Conservation (phyloP, 2,888 invertebrate species). For the Darwinula stevensoni region DNA sequence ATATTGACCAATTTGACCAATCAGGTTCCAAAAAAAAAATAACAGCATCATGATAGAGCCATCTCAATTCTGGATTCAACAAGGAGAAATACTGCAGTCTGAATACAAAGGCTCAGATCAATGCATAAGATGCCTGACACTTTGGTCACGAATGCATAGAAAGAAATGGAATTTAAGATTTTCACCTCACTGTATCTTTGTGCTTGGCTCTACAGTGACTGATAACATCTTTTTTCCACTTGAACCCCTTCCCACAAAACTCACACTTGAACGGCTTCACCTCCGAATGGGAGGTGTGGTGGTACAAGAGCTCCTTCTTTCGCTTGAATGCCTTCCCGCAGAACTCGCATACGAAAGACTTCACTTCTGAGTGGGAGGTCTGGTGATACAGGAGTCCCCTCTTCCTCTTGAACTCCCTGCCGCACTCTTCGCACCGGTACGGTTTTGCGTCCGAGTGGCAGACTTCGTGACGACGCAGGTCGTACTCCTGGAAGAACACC, state of each 20-base stretch:
- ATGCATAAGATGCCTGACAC: too few species aligned
- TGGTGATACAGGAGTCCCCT: slow-evolving; percentile 47
- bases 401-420: slow-evolving; percentile 41
- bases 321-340: slow-evolving; percentile 46
- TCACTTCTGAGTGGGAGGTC: slow-evolving; percentile 41
- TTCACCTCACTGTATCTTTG: too few species aligned
- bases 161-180: too few species aligned
- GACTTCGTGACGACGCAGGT: background rate
- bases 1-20: too few species aligned
- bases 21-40: too few species aligned
- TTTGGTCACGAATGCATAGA: too few species aligned
- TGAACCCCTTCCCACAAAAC: slow-evolving; percentile 36
- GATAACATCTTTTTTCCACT: too few species aligned
- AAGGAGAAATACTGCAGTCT: too few species aligned
- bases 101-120: too few species aligned
- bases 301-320: slow-evolving; percentile 45
- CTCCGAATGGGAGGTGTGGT: slow-evolving; percentile 43
- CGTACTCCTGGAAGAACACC: background rate
- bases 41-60: too few species aligned
- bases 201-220: too few species aligned
- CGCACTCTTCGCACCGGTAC: slow-evolving; percentile 15
- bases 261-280: slow-evolving; percentile 27
- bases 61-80: too few species aligned
- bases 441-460: slow-evolving; percentile 4
- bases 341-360: slow-evolving; percentile 33